Evolutionary conservation across 2,113 vertebrate species (phyloP).

Genomic region (Gallinago jamesoni): DNA sequence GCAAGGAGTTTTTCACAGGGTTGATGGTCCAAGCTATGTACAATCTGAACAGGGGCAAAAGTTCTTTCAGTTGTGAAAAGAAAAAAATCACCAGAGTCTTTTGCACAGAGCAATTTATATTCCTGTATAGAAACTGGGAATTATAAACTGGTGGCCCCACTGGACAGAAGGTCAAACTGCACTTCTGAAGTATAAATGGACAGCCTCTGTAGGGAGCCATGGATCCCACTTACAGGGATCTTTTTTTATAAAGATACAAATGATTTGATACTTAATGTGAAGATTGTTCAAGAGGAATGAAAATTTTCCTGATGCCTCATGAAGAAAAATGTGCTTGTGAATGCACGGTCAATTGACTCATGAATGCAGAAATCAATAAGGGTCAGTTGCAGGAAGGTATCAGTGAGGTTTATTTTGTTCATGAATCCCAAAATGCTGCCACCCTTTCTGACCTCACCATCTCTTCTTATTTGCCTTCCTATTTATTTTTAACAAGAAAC

Average conservation of each 20-base stretch:
- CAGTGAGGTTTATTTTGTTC: not conserved
- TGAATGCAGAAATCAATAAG: not conserved
- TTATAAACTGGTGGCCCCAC: not conserved
- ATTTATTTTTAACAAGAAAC: not conserved
- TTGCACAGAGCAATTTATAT: not conserved
- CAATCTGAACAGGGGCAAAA: not conserved
- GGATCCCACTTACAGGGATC: not conserved
- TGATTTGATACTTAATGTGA: not conserved
- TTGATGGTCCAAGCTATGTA: not conserved
- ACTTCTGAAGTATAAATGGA: not conserved
- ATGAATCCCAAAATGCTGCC: not conserved
- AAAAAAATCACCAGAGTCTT: not conserved
- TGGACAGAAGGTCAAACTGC: not conserved
- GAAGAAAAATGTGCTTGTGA: not conserved
- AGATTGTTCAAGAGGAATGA: not conserved
- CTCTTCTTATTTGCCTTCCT: not conserved
- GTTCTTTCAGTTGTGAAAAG: not conserved
- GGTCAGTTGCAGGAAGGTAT: not conserved
- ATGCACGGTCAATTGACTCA: not conserved
- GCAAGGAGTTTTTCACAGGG: not conserved
- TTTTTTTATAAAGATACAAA: not conserved
- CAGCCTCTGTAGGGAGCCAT: not conserved
- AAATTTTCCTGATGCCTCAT: not conserved
- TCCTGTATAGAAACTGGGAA: not conserved
- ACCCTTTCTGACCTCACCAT: not conserved